Evolutionary conservation across 2,888 invertebrate species (phyloP).

Genomic region (Mesorhabditis sp.): DNA sequence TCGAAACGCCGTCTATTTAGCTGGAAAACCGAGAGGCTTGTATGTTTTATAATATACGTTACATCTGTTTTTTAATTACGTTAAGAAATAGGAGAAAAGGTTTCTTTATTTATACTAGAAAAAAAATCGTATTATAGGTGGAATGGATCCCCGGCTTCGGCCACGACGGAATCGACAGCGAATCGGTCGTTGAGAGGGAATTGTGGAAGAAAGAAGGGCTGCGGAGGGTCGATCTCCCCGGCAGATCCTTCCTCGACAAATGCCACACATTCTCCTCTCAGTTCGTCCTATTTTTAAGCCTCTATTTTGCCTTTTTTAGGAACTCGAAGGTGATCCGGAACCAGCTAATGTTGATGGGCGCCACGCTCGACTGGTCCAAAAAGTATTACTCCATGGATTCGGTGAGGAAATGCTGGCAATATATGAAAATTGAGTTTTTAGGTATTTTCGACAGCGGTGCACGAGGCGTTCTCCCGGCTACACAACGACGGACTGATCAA

Average conservation of each 20-base stretch:
- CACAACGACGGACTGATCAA: constrained; percentile 72
- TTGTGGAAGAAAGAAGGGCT: constrained; percentile 21
- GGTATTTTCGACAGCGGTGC: constrained; percentile 73
- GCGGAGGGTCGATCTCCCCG: constrained; percentile 72
- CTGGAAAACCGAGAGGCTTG: too few relatives aligned
- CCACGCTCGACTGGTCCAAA: constrained; percentile 80
- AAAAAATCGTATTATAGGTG: too few relatives aligned
- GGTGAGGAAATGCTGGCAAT: too few relatives aligned
- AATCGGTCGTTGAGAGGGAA: constrained; percentile 66
- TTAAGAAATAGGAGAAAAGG: too few relatives aligned
- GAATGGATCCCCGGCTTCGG: constrained; percentile 95
- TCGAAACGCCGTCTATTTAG: too few relatives aligned
- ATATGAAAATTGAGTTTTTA: constrained; percentile 51
- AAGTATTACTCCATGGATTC: constrained; percentile 84
- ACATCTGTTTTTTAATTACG: too few relatives aligned
- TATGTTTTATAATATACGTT: too few relatives aligned
- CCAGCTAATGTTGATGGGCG: constrained; percentile 75
- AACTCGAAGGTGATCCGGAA: constrained; percentile 39
- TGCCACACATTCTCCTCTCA: constrained; percentile 82
- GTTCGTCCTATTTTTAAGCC: constrained; percentile 22
- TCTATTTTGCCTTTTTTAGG: constrained; percentile 22
- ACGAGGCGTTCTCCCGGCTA: constrained; percentile 77
- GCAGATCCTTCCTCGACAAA: constrained; percentile 73
- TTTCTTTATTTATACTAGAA: too few relatives aligned
- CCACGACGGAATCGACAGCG: constrained; percentile 98